Evolutionary conservation across 2,888 invertebrate genomes (phyloP).

Genomic region (Drosophila greeni): DNA sequence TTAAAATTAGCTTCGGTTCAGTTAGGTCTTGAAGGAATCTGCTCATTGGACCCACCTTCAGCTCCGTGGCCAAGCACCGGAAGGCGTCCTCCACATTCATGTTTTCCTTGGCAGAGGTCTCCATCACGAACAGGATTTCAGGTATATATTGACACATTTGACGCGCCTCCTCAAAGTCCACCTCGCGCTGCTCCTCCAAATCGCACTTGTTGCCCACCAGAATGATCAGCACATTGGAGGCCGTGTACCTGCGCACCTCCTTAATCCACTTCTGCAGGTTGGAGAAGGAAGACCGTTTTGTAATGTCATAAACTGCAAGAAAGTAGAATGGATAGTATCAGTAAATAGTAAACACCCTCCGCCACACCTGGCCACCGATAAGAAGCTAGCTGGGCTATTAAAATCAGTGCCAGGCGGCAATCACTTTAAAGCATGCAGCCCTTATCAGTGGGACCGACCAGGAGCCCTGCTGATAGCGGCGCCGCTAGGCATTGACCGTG

Average conservation of each 20-base stretch:
- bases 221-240: slow-evolving; percentile 92
- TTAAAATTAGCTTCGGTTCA: background rate
- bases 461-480: slow-evolving; percentile 40
- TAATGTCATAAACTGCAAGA: slow-evolving; percentile 92
- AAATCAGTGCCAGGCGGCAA: slow-evolving; percentile 51
- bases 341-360: slow-evolving; percentile 24
- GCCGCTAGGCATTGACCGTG: slow-evolving; percentile 19
- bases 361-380: slow-evolving; percentile 17
- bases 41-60: slow-evolving; percentile 82
- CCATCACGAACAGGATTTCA: slow-evolving; percentile 91
- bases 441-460: slow-evolving; percentile 39
- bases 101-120: slow-evolving; percentile 94
- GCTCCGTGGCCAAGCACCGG: slow-evolving; percentile 89
- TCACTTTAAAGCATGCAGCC: slow-evolving; percentile 31
- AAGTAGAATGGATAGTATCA: slow-evolving; percentile 19
- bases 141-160: slow-evolving; percentile 91
- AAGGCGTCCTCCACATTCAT: slow-evolving; percentile 94
- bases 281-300: slow-evolving; percentile 93
- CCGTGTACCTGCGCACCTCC: slow-evolving; percentile 95
- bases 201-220: slow-evolving; percentile 96
- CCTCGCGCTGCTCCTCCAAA: slow-evolving; percentile 88
- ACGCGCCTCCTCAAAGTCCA: slow-evolving; percentile 91
- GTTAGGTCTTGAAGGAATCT: background rate
- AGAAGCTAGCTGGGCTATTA: slow-evolving; percentile 11
- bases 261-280: slow-evolving; percentile 97